These are phyloP conservation scores for Antechinus flavipes DNA, from an alignment of 2,113 vertebrate species.

Conservation along the genomic window DNA sequence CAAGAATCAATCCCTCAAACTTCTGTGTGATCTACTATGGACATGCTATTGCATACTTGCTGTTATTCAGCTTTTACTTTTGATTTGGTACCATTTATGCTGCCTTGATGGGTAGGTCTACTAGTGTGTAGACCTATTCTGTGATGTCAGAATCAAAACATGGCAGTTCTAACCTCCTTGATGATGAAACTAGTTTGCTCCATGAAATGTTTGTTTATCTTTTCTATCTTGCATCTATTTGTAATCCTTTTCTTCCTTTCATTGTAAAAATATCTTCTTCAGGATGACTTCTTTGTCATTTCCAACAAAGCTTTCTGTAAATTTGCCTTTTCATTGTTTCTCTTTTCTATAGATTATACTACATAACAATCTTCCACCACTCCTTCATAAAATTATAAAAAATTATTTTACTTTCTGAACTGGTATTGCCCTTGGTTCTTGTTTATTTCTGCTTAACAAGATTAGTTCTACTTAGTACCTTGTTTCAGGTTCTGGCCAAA, in stretches of 20 bases:
- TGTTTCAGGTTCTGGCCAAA: too few relatives aligned
- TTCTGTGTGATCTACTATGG: not conserved
- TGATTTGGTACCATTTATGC: not conserved
- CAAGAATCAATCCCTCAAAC: not conserved
- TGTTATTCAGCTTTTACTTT: not conserved
- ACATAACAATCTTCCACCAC: not conserved
- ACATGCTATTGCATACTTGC: not conserved
- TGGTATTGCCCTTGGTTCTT: not conserved
- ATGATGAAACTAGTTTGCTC: not conserved
- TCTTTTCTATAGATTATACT: not conserved
- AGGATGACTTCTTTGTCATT: not conserved
- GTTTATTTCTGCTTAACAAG: not conserved
- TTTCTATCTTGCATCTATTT: not conserved
- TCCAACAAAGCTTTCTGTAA: not conserved
- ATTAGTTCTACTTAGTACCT: too few relatives aligned
- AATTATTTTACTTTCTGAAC: not conserved
- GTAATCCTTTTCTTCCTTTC: not conserved
- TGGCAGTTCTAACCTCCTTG: not conserved
- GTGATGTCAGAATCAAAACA: not conserved
- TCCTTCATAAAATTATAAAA: not conserved
- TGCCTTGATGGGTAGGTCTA: not conserved
- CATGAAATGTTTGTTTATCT: not conserved
- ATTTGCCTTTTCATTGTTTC: not conserved
- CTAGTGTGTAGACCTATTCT: too few relatives aligned
- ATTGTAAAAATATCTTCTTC: constrained; percentile 22